Conservation (phyloP, 2,797 vertebrate species). For the Aphelocoma californica region DNA sequence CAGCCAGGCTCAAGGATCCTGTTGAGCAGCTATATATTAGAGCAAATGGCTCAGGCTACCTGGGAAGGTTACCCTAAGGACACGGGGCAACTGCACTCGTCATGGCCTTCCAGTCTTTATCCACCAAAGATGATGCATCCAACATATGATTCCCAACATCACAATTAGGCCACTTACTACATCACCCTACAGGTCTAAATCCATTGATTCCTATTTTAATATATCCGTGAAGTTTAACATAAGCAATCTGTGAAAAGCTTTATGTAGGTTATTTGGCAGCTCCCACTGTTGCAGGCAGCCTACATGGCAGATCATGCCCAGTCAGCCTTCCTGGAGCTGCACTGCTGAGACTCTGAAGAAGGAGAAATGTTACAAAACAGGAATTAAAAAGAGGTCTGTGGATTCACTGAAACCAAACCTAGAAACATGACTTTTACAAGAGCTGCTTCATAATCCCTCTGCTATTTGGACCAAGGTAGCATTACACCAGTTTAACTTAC, state of each 20-base stretch:
- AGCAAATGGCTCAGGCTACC: background rate
- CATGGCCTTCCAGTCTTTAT: background rate
- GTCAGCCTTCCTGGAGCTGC: background rate
- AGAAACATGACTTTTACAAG: background rate
- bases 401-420: background rate
- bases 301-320: rapidly evolving
- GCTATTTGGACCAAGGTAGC: background rate
- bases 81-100: background rate
- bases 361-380: background rate
- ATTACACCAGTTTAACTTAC: background rate
- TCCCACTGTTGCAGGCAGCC: background rate
- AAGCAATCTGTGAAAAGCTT: background rate
- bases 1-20: background rate
- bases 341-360: background rate
- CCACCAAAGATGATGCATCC: background rate
- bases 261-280: background rate
- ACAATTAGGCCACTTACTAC: background rate
- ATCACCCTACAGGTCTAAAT: background rate
- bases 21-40: background rate
- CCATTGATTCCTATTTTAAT: background rate
- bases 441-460: background rate
- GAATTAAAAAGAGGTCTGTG: background rate
- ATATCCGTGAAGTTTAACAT: background rate
- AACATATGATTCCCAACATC: background rate
- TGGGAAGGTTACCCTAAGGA: background rate